Conservation (phyloP, 2,888 invertebrate species). For the Drosophila setosimentum region DNA sequence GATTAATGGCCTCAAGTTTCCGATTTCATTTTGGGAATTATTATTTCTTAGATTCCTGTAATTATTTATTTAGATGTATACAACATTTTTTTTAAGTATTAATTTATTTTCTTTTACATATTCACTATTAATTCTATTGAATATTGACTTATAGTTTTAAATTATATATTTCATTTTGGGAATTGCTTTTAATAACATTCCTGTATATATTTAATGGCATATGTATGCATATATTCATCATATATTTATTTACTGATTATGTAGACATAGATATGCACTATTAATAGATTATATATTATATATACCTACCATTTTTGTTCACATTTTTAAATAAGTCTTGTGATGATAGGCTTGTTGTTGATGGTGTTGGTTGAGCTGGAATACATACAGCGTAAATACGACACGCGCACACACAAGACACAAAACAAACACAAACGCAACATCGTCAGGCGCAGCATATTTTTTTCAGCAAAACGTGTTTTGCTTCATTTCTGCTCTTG, state of each 20-base stretch:
- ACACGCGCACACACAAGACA: slow-evolving; percentile 56
- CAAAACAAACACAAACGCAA: slow-evolving; percentile 54
- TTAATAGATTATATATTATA: slow-evolving; percentile 10
- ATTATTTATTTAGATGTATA: not conserved
- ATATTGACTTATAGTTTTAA: slow-evolving; percentile 22
- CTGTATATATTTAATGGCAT: not conserved
- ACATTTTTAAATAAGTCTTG: slow-evolving; percentile 62
- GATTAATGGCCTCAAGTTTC: not conserved
- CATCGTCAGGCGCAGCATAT: slow-evolving; percentile 71
- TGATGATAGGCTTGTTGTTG: slow-evolving; percentile 32
- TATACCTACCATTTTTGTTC: slow-evolving; percentile 64
- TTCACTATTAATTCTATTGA: not conserved
- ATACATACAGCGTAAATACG: slow-evolving; percentile 45
- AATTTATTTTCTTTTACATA: not conserved
- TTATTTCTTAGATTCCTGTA: not conserved
- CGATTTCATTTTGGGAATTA: not conserved
- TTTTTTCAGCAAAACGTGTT: slow-evolving; percentile 76
- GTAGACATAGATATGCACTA: not conserved
- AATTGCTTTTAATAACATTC: slow-evolving; percentile 11
- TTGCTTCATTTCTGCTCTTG: slow-evolving; percentile 76
- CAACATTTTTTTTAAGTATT: not conserved
- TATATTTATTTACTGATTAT: not conserved
- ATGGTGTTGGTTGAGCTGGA: slow-evolving; percentile 54
- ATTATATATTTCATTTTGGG: not conserved
- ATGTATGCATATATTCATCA: not conserved